A percentile compares a stretch with the other conserved stretches of the same genome.
Conservation (phyloP, 1,140 invertebrate species). For the Dryas iulia region DNA sequence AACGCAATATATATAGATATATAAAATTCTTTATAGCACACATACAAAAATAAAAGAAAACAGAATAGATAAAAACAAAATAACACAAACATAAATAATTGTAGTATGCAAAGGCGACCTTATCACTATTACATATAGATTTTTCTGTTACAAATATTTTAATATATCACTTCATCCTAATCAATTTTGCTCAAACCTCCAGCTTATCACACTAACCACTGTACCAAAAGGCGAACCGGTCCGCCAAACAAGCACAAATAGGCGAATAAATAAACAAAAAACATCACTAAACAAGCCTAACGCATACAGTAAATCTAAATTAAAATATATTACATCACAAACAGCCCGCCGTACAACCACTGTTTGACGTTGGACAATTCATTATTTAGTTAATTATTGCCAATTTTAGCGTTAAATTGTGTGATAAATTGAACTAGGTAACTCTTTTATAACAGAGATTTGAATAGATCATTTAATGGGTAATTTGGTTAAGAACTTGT, state of each 20-base stretch:
- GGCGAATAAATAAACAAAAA: conserved; percentile 1
- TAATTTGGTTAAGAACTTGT: not conserved
- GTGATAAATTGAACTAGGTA: not conserved
- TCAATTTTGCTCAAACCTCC: too few relatives aligned
- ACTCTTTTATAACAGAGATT: not conserved
- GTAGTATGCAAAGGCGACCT: too few relatives aligned
- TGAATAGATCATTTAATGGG: not conserved
- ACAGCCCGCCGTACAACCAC: not conserved
- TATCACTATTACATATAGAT: too few relatives aligned
- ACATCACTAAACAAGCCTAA: not conserved
- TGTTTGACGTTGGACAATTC: not conserved
- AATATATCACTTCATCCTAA: too few relatives aligned
- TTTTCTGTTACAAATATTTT: too few relatives aligned
- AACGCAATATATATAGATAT: too few relatives aligned
- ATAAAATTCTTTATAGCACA: too few relatives aligned
- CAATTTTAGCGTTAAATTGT: not conserved
- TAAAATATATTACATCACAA: not conserved
- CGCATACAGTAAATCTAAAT: not conserved
- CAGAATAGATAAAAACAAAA: too few relatives aligned
- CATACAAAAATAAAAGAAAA: too few relatives aligned
- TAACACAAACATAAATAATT: too few relatives aligned
- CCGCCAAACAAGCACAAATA: not conserved
- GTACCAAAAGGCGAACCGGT: not conserved
- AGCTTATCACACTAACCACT: too few relatives aligned
- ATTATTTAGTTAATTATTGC: conserved; percentile 2